Evolutionary conservation across 2,888 invertebrate species (phyloP).

Genomic region (Asteroscopus sphinx): DNA sequence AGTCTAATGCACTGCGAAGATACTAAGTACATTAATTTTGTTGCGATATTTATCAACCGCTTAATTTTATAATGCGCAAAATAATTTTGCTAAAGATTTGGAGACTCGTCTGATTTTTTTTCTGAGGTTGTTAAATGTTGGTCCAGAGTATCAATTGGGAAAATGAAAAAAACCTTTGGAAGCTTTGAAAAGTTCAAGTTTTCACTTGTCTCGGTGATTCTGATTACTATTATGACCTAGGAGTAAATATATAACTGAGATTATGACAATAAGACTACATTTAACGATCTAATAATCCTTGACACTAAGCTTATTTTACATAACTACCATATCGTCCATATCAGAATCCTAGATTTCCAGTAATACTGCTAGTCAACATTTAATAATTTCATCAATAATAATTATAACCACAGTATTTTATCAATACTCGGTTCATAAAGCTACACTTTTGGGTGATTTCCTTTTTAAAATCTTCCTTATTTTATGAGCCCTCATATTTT

Average conservation of each 20-base stretch:
- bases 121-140: too few species aligned
- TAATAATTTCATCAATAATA: slow-evolving; percentile 2
- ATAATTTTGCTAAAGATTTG: too few species aligned
- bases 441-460: slow-evolving; percentile 17
- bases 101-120: too few species aligned
- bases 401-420: neutral
- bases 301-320: neutral
- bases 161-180: too few species aligned
- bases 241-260: too few species aligned
- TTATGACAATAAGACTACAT: too few species aligned
- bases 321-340: neutral
- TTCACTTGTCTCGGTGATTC: too few species aligned
- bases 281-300: neutral
- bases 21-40: neutral
- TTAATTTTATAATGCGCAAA: neutral
- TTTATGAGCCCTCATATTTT: slow-evolving; percentile 23
- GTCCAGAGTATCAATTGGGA: too few species aligned
- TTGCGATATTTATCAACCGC: neutral
- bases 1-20: slow-evolving; percentile 1
- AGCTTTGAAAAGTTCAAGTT: too few species aligned
- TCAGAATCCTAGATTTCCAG: neutral
- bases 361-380: neutral
- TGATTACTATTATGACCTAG: too few species aligned
- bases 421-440: slow-evolving; percentile 8
- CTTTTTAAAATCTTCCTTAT: too few species aligned